phyloP scores from a whole-genome alignment of 2,797 vertebrate genomes.

The Jordanella pulchra region DNA sequence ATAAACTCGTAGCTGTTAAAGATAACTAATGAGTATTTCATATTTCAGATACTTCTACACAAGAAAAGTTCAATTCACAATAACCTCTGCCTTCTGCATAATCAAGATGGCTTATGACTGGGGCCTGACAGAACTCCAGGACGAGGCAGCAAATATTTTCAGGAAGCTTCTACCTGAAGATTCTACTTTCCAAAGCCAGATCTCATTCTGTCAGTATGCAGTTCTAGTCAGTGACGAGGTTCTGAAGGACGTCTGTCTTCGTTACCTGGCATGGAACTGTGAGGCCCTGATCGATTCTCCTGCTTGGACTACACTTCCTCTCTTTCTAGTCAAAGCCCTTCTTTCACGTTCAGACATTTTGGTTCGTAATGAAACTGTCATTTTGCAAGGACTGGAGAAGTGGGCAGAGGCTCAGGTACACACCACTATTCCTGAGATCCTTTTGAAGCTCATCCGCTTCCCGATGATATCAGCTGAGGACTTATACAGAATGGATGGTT shows the following conservation, averaged over 20 bases:
- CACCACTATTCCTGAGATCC: neutral
- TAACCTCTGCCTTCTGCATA: slow-evolving; percentile 56
- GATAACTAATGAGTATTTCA: slow-evolving; percentile 1
- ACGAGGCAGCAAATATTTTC: slow-evolving; percentile 51
- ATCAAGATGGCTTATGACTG: slow-evolving; percentile 69
- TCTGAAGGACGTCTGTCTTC: slow-evolving; percentile 59
- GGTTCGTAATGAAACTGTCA: slow-evolving; percentile 52
- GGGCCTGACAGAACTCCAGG: slow-evolving; percentile 49
- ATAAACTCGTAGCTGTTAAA: neutral
- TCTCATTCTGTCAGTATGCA: slow-evolving; percentile 59
- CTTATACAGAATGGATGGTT: slow-evolving; percentile 57
- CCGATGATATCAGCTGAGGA: slow-evolving; percentile 67
- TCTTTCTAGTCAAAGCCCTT: slow-evolving; percentile 41
- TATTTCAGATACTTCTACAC: slow-evolving; percentile 75
- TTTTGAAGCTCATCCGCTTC: slow-evolving; percentile 64
- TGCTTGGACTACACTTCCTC: slow-evolving; percentile 51
- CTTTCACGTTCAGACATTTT: slow-evolving; percentile 66
- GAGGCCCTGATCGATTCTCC: slow-evolving; percentile 46
- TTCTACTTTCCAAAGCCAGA: slow-evolving; percentile 44
- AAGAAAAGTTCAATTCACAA: slow-evolving; percentile 48
- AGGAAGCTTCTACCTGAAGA: slow-evolving; percentile 63
- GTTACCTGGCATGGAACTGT: slow-evolving; percentile 75
- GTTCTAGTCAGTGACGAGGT: slow-evolving; percentile 23
- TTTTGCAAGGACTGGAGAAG: slow-evolving; percentile 61
- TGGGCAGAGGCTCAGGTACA: slow-evolving; percentile 50